A percentile compares a stretch with the other conserved stretches of the same genome.
Evolutionary conservation across 2,113 vertebrate species (phyloP).

Genomic region (Odobenus rosmarus): DNA sequence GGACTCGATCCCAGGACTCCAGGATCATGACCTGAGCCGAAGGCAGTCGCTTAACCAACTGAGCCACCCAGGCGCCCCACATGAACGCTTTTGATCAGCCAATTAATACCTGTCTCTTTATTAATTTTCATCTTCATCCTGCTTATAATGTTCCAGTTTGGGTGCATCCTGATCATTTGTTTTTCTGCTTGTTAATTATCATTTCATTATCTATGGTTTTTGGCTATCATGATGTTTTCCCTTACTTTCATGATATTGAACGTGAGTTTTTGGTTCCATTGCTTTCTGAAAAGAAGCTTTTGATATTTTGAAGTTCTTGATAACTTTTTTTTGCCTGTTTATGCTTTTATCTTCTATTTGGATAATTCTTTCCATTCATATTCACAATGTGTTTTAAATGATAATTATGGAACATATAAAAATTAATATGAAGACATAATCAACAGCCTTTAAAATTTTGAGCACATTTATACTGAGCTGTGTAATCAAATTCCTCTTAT

Average conservation of each 20-base stretch:
- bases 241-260: neutral
- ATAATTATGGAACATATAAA: neutral
- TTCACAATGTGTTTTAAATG: neutral
- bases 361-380: neutral
- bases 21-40: too few relatives aligned
- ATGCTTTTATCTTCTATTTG: neutral
- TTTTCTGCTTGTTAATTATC: neutral
- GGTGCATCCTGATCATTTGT: neutral
- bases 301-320: neutral
- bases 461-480: neutral
- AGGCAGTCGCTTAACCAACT: too few relatives aligned
- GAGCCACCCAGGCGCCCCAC: too few relatives aligned
- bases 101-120: neutral
- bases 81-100: neutral
- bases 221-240: neutral
- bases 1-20: too few relatives aligned
- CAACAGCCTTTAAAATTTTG: neutral
- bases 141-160: neutral
- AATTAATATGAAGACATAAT: neutral
- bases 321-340: neutral
- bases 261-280: neutral
- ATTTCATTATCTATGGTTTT: neutral
- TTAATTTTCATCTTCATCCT: neutral
- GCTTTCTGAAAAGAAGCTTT: neutral
- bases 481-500: neutral